A percentile compares a stretch with the other conserved stretches of the same genome.
Evolutionary conservation across 2,888 invertebrate genomes (phyloP).

Genomic region (Sycophila texana): DNA sequence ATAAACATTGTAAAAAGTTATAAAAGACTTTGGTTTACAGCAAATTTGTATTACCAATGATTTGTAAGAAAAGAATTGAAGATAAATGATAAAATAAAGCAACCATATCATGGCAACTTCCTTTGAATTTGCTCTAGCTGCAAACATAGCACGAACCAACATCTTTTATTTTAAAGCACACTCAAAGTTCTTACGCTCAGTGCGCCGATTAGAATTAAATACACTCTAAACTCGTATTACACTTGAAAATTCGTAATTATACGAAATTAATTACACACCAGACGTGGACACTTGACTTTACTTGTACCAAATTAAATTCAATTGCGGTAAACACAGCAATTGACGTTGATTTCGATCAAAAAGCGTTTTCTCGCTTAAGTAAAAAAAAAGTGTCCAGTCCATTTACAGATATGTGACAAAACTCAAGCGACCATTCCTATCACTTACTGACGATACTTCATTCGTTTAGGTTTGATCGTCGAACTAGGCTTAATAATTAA

Average conservation of each 20-base stretch:
- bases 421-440: conserved; percentile 22
- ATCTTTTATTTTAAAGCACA: conserved; percentile 25
- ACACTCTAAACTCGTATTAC: conserved; percentile 38
- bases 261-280: conserved; percentile 42
- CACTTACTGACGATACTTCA: conserved; percentile 42
- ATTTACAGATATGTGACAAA: conserved; percentile 38
- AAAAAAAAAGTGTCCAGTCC: conserved; percentile 14
- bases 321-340: neutral
- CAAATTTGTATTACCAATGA: conserved; percentile 61
- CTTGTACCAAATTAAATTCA: neutral
- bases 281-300: conserved; percentile 17
- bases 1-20: conserved; percentile 59
- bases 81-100: conserved; percentile 35
- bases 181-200: conserved; percentile 17
- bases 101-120: conserved; percentile 58
- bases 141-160: conserved; percentile 47
- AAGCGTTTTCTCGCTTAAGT: conserved; percentile 8
- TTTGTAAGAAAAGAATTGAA: conserved; percentile 52
- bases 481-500: conserved; percentile 47
- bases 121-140: conserved; percentile 64
- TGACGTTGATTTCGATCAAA: neutral
- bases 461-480: conserved; percentile 35
- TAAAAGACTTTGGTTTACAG: conserved; percentile 74
- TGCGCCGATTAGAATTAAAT: conserved; percentile 44
- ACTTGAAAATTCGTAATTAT: conserved; percentile 48